These are phyloP conservation scores for Sinodicranocentrus sp. DNA, from an alignment of 2,888 invertebrate species.

Conservation along the genomic window DNA sequence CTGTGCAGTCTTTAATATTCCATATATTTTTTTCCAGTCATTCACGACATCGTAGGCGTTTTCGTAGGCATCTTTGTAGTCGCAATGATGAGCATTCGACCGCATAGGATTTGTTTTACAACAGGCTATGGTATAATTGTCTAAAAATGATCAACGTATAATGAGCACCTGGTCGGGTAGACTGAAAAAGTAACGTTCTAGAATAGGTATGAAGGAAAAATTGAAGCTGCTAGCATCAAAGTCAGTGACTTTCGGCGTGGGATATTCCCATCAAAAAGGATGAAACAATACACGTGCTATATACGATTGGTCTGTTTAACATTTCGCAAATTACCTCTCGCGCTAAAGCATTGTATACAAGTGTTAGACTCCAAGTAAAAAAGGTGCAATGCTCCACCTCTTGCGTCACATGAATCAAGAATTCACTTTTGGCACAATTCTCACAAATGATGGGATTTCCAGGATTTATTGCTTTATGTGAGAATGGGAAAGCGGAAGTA, in stretches of 20 bases:
- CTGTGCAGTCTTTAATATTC: neutral
- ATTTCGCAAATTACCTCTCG: too few species aligned
- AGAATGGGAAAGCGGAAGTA: constrained; percentile 14
- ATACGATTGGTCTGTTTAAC: too few species aligned
- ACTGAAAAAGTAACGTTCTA: too few species aligned
- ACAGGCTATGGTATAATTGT: too few species aligned
- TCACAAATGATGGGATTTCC: constrained; percentile 31
- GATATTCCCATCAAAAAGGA: constrained; percentile 33
- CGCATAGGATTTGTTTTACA: too few species aligned
- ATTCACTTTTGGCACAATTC: constrained; percentile 20
- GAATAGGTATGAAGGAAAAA: neutral
- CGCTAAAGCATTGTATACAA: too few species aligned
- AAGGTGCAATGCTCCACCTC: neutral
- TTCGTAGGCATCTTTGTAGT: constrained; percentile 10
- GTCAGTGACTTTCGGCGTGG: constrained; percentile 53
- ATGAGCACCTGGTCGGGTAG: too few species aligned
- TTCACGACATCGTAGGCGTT: constrained; percentile 11
- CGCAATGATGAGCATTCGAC: neutral
- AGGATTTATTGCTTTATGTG: constrained; percentile 15
- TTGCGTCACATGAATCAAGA: constrained; percentile 2
- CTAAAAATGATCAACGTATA: too few species aligned
- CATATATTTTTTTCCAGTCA: neutral
- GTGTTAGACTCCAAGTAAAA: too few species aligned
- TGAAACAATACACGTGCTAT: neutral
- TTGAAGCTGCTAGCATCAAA: neutral